These are phyloP conservation scores for Cephus nigrinus DNA, from an alignment of 2,888 invertebrate species.

Conservation along the genomic window DNA sequence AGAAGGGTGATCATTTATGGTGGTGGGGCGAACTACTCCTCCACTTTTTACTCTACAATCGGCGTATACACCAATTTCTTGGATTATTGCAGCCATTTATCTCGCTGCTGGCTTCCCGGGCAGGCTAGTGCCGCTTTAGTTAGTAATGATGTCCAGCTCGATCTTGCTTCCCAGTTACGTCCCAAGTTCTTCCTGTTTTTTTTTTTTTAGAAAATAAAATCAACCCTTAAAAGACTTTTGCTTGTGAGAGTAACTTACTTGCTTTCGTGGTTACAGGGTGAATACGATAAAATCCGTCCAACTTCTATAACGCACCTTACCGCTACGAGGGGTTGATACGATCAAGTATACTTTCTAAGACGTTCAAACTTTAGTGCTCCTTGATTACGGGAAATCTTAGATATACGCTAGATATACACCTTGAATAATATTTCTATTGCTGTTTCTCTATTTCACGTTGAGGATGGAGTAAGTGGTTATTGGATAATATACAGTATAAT, in stretches of 20 bases:
- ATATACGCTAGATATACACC: no score
- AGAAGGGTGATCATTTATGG: slow-evolving; percentile 62
- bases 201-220: background rate
- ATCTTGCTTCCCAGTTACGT: background rate
- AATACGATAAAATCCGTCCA: background rate
- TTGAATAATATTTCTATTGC: no score
- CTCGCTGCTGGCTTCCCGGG: slow-evolving; percentile 30
- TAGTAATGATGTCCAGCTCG: slow-evolving; percentile 55
- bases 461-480: no score
- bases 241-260: background rate
- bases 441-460: no score
- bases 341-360: background rate
- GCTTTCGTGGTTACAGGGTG: background rate
- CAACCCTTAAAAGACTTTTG: background rate
- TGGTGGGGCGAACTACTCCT: slow-evolving; percentile 25
- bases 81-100: slow-evolving; percentile 62
- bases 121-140: slow-evolving; percentile 45
- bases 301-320: background rate
- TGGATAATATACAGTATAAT: no score
- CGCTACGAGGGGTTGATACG: background rate
- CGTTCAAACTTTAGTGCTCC: no score
- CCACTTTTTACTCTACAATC: slow-evolving; percentile 58
- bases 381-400: no score
- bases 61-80: slow-evolving; percentile 39
- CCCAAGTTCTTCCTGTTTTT: background rate